Conservation (phyloP, 2,888 invertebrate genomes). For the Lottia gigantea region DNA sequence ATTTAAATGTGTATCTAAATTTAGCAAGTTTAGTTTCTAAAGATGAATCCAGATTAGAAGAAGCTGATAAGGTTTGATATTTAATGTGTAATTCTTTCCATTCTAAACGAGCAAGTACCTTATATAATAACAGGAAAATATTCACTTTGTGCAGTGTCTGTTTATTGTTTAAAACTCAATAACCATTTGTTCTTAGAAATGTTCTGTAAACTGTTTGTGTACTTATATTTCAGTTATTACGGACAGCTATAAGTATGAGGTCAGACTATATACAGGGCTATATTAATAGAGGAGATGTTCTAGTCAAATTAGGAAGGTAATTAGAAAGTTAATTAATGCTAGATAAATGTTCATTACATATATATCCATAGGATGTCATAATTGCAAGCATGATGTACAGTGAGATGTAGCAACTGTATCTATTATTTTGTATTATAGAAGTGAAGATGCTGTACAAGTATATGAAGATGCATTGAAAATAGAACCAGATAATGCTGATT, state of each 20-base stretch:
- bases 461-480: slow-evolving; percentile 92
- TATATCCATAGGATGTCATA: too few species aligned
- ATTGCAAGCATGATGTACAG: too few species aligned
- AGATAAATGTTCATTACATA: too few species aligned
- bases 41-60: slow-evolving; percentile 89
- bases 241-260: slow-evolving; percentile 97
- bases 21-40: slow-evolving; percentile 93
- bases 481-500: slow-evolving; percentile 73
- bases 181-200: too few species aligned
- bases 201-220: too few species aligned
- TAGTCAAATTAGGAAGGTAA: slow-evolving; percentile 87
- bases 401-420: too few species aligned
- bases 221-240: slow-evolving; percentile 77
- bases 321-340: slow-evolving; percentile 15
- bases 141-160: too few species aligned
- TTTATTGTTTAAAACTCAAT: too few species aligned
- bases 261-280: slow-evolving; percentile 94
- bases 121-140: too few species aligned
- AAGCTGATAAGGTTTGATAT: slow-evolving; percentile 80
- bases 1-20: slow-evolving; percentile 94
- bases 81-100: too few species aligned
- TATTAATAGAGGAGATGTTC: slow-evolving; percentile 95
- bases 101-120: too few species aligned
- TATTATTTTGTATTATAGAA: slow-evolving; percentile 70
- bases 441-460: slow-evolving; percentile 92